Conservation (phyloP, 2,113 vertebrate genomes). For the Isichthys henryi region DNA sequence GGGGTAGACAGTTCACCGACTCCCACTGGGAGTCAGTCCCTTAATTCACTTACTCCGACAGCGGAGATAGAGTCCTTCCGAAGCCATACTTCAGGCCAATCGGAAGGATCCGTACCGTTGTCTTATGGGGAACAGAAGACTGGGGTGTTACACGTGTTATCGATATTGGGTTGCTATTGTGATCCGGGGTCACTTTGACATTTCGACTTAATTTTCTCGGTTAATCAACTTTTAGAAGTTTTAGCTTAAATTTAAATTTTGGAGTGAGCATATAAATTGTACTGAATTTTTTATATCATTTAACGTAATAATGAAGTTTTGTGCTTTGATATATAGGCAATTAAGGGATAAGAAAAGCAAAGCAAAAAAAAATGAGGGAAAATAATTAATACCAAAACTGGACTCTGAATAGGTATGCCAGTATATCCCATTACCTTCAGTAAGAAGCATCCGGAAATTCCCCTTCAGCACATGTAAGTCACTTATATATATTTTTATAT, state of each 20-base stretch:
- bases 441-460: background rate
- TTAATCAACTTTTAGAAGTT: background rate
- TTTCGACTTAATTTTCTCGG: background rate
- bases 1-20: background rate
- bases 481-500: background rate
- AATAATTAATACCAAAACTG: background rate
- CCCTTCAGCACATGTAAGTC: background rate
- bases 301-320: background rate
- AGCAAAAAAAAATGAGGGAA: background rate
- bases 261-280: background rate
- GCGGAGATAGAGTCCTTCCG: background rate
- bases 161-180: background rate
- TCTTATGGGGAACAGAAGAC: background rate
- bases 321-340: background rate
- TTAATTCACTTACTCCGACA: slow-evolving; percentile 16
- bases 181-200: background rate
- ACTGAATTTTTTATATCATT: background rate
- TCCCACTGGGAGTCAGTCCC: background rate
- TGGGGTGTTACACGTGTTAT: background rate
- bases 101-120: background rate
- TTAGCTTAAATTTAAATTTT: background rate
- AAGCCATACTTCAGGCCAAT: background rate
- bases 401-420: background rate
- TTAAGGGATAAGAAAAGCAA: background rate
- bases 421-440: background rate